Evolutionary conservation across 2,113 vertebrate genomes (phyloP).

Genomic region (Menidia beryllina): DNA sequence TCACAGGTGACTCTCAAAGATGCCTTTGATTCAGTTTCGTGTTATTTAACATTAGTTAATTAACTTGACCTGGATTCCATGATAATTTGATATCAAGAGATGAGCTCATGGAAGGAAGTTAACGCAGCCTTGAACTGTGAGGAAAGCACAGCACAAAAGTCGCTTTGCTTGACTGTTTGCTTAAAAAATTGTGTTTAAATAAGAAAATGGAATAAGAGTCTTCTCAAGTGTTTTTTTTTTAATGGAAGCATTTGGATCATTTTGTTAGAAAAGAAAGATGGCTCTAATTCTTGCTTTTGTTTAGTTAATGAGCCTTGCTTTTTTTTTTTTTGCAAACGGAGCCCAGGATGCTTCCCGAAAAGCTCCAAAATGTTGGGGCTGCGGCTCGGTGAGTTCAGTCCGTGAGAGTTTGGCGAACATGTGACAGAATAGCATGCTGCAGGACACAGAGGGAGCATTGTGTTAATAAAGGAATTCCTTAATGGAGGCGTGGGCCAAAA

Average conservation of each 20-base stretch:
- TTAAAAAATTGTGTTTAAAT: not conserved
- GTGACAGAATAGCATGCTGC: conserved; percentile 39
- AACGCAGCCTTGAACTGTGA: not conserved
- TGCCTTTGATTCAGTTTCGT: conserved; percentile 20
- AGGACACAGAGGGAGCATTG: conserved; percentile 61
- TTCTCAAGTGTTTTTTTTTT: no score
- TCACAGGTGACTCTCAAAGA: conserved; percentile 41
- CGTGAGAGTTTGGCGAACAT: conserved; percentile 28
- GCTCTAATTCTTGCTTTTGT: not conserved
- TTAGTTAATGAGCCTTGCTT: conserved; percentile 1
- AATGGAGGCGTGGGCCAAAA: conserved; percentile 39
- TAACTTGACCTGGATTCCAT: conserved; percentile 25
- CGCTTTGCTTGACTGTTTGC: no score
- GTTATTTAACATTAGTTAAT: conserved; percentile 5
- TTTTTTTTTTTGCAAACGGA: not conserved
- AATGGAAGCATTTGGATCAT: no score
- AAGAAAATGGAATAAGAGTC: no score
- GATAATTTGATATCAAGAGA: conserved; percentile 5
- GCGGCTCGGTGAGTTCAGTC: not conserved
- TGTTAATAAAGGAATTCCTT: conserved; percentile 46
- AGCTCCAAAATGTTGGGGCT: not conserved
- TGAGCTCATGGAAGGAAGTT: not conserved
- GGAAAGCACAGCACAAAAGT: no score
- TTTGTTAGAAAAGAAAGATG: not conserved
- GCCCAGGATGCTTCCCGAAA: not conserved